Percentiles rank a stretch among this genome's conserved stretches.
These are phyloP conservation scores for Eira barbara DNA, from an alignment of 2,113 vertebrate species.

Conservation along the genomic window DNA sequence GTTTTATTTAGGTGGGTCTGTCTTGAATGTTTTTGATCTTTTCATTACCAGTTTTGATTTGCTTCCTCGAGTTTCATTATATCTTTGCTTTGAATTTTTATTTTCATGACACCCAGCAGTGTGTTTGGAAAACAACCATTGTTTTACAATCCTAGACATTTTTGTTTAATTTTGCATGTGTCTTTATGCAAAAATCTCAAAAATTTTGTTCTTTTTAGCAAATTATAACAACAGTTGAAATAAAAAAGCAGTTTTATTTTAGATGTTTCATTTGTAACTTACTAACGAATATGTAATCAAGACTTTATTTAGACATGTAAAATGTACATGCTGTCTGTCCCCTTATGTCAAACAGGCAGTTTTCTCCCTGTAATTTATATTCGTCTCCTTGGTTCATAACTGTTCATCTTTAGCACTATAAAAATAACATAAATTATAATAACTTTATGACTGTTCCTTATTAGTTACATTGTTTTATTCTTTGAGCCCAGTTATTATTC, in stretches of 20 bases:
- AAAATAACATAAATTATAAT: constrained; percentile 44
- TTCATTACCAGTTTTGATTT: background rate
- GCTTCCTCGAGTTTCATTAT: background rate
- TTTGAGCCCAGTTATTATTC: background rate
- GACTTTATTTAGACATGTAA: background rate
- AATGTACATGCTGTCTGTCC: background rate
- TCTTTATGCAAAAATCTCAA: constrained; percentile 25
- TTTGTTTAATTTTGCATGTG: constrained; percentile 30
- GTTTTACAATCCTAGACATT: background rate
- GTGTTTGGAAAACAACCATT: background rate
- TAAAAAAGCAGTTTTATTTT: background rate
- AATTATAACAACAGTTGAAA: constrained; percentile 4
- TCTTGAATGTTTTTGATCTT: background rate
- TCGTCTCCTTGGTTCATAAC: background rate
- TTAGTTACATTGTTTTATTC: background rate
- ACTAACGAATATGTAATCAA: background rate
- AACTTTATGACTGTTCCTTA: background rate
- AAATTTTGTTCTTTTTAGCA: constrained; percentile 12
- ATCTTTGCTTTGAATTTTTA: constrained; percentile 38
- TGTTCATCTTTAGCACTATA: background rate
- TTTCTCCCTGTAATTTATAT: background rate
- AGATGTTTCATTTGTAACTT: background rate
- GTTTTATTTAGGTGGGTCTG: background rate
- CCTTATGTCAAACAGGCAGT: background rate
- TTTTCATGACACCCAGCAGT: background rate